Percentiles rank a stretch among this genome's conserved stretches.
Evolutionary conservation across 2,797 vertebrate genomes (phyloP).

Genomic region (Silurus lanzhouensis): DNA sequence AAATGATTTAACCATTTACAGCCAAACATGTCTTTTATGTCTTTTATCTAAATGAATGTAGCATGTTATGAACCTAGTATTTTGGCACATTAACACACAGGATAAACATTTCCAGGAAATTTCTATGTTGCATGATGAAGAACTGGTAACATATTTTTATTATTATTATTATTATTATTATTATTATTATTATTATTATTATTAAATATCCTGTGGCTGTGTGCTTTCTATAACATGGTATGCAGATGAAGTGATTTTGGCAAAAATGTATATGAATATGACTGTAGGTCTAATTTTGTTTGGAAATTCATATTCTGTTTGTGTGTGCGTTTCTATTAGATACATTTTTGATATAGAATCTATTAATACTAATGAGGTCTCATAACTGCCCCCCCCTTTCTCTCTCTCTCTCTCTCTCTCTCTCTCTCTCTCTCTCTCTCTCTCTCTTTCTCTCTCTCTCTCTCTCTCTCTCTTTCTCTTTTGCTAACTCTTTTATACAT

Average conservation of each 20-base stretch:
- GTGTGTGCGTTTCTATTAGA: not conserved
- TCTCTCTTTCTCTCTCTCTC: not conserved
- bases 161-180: no score
- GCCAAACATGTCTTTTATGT: not conserved
- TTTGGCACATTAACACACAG: not conserved
- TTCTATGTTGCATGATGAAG: not conserved
- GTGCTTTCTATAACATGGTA: not conserved
- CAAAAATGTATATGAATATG: not conserved
- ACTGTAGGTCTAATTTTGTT: conserved; percentile 8
- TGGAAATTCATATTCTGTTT: conserved; percentile 11
- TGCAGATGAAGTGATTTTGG: not conserved
- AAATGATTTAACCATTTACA: no score
- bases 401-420: not conserved
- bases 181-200: not conserved
- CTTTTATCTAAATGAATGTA: not conserved
- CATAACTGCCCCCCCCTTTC: conserved; percentile 6
- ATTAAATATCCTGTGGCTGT: not conserved
- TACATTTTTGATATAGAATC: not conserved
- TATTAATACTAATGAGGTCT: conserved; percentile 32
- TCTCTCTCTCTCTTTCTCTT: not conserved
- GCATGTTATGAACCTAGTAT: not conserved
- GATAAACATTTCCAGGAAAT: not conserved
- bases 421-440: not conserved
- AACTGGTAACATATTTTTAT: not conserved
- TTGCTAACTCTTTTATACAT: conserved; percentile 33